Base-by-base conservation (phyloP, 2,797 vertebrate genomes). In the Hippoglossus hippoglossus region DNA sequence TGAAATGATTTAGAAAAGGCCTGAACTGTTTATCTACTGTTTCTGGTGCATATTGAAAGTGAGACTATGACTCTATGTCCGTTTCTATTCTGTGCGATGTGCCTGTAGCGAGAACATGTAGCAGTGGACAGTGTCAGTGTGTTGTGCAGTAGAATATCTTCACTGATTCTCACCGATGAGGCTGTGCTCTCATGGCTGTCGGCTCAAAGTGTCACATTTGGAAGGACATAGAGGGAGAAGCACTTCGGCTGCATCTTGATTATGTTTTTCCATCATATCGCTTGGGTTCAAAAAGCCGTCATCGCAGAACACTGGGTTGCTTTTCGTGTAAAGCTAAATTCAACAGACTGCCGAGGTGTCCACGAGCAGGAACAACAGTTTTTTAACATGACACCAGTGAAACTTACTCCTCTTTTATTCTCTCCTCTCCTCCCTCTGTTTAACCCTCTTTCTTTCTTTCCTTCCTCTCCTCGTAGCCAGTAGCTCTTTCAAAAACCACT, bases 401-500 rank as follows among this genome's bases (percentile, higher is more conserved):
- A 76, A 56, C 67, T 71, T 52, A 64, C 59, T 79, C 41, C 31
- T 69, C 36, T 84, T 19, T 46, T 46, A 46, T 46, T 46, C 12
- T 39, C 36, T 39, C 36, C 12, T 39, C 36, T 12, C 72, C 49
- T 60, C 53, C 65, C 51, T 76, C 41, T 55, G 44, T 67, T 34
- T 58, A 9, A 53, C 65, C 49, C 64, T 24, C 56, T 52, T 8
- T 57, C 58, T 57, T 24, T 55, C 73, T 75, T 22, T 59, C 44
- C 9, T 50, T 75, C 46, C 28, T 19, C 64, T 73, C 71, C 79
- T 81, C 63, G 62, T 93, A 96, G 96, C 95, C 90, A 96, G 94
- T 94, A 94, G 93, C 94, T 95, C 95, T 89, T 95, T 96, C 90
- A 96, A 95, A 93, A 96, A 95, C 93, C 95, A 95, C 94, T 96